Evolutionary conservation across 2,888 invertebrate genomes (phyloP).

Genomic region (Parelbella ahira): DNA sequence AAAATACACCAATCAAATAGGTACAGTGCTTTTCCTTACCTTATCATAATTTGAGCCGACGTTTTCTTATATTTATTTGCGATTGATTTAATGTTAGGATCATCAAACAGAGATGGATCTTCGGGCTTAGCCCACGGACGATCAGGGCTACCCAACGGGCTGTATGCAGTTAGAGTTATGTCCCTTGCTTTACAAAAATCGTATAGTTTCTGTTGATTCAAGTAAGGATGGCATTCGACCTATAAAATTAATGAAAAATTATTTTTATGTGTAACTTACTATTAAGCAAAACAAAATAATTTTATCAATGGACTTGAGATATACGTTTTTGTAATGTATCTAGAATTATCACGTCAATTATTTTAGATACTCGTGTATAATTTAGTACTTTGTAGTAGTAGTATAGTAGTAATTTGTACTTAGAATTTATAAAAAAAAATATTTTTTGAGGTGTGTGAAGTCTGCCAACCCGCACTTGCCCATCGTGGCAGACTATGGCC

Average conservation of each 20-base stretch:
- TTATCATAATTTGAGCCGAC: conserved; percentile 83
- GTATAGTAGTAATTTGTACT: too few species aligned
- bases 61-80: conserved; percentile 83
- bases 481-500: too few species aligned
- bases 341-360: too few species aligned
- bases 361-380: too few species aligned
- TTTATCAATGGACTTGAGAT: too few species aligned
- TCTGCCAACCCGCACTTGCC: too few species aligned
- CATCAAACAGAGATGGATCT: conserved; percentile 76
- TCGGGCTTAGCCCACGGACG: conserved; percentile 82
- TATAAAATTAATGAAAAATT: conserved; percentile 41
- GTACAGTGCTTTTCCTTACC: conserved; percentile 45
- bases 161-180: conserved; percentile 85
- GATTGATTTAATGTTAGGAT: conserved; percentile 78
- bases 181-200: conserved; percentile 81
- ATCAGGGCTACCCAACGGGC: conserved; percentile 86
- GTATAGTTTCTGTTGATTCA: conserved; percentile 82
- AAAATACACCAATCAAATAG: background rate
- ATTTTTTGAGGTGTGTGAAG: too few species aligned
- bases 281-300: too few species aligned
- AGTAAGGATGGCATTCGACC: conserved; percentile 81
- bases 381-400: too few species aligned
- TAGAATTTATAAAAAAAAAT: too few species aligned
- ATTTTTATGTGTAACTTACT: too few species aligned
- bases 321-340: too few species aligned